Conservation (phyloP, 2,113 vertebrate species). For the Epinephelus fuscoguttatus region DNA sequence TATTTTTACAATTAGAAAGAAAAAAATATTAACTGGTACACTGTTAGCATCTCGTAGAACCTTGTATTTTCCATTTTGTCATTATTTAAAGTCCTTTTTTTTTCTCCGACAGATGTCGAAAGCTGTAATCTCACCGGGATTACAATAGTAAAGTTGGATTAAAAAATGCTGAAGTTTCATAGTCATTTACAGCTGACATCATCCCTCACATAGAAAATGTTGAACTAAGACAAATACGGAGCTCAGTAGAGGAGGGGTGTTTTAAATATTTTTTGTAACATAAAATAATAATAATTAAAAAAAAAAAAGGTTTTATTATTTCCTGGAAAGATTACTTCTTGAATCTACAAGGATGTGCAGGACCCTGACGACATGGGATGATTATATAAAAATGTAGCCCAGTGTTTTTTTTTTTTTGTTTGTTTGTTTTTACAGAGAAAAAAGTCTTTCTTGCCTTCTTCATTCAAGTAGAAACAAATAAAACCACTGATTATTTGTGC, state of each 20-base stretch:
- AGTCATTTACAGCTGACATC: conserved; percentile 55
- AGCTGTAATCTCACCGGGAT: conserved; percentile 41
- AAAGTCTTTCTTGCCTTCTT: conserved; percentile 44
- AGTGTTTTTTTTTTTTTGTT: conserved; percentile 62
- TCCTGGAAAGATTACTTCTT: conserved; percentile 40
- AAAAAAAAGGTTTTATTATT: conserved; percentile 23
- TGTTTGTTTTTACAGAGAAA: conserved; percentile 46
- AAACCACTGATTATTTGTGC: conserved; percentile 71
- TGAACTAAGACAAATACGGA: conserved; percentile 37
- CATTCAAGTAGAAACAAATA: conserved; percentile 74
- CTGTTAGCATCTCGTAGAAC: conserved; percentile 43
- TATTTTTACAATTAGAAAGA: conserved; percentile 55
- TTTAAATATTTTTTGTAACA: conserved; percentile 42
- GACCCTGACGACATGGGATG: conserved; percentile 62
- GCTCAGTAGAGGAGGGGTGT: conserved; percentile 30
- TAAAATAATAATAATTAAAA: conserved; percentile 24
- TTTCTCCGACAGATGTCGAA: conserved; percentile 19
- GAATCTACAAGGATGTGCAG: conserved; percentile 51
- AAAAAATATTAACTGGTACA: conserved; percentile 55
- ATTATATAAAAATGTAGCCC: conserved; percentile 67
- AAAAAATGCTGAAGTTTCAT: conserved; percentile 49
- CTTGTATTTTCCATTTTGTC: conserved; percentile 29
- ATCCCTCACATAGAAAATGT: conserved; percentile 27
- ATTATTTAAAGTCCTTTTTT: conserved; percentile 34
- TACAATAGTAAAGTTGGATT: conserved; percentile 44